Conservation (phyloP, 2,113 vertebrate genomes). For the Notechis scutatus region DNA sequence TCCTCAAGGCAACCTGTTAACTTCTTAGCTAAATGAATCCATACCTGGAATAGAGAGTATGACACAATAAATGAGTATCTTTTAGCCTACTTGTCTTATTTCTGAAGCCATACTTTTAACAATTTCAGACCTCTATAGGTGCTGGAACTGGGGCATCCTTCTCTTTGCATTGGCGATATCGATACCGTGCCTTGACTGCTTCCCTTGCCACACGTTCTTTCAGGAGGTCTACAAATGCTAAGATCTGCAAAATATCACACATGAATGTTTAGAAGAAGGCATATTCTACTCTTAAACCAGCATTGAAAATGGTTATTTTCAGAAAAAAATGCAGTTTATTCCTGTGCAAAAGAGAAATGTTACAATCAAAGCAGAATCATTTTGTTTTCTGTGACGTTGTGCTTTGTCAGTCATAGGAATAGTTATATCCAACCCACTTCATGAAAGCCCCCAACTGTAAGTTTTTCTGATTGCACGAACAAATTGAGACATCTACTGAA, state of each 20-base stretch:
- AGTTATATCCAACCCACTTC: background rate
- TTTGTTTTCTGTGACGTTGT: background rate
- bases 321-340: background rate
- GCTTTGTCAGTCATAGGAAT: background rate
- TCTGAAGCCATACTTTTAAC: background rate
- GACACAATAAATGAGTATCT: background rate
- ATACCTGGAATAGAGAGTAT: background rate
- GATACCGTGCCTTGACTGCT: slow-evolving; percentile 20
- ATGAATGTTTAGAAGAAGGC: background rate
- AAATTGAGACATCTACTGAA: background rate
- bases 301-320: background rate
- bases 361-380: background rate
- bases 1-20: slow-evolving; percentile 19
- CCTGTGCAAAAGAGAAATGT: background rate
- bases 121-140: slow-evolving; percentile 17
- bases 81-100: background rate
- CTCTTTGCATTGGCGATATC: background rate
- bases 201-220: slow-evolving; percentile 23
- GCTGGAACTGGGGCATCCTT: slow-evolving; percentile 12
- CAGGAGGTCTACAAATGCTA: background rate
- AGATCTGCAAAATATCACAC: background rate
- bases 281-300: background rate
- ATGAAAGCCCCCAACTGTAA: background rate
- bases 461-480: background rate
- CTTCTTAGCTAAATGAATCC: slow-evolving; percentile 18